These are phyloP conservation scores for Bos indicus DNA, from an alignment of 2,113 vertebrate species.

Conservation along the genomic window DNA sequence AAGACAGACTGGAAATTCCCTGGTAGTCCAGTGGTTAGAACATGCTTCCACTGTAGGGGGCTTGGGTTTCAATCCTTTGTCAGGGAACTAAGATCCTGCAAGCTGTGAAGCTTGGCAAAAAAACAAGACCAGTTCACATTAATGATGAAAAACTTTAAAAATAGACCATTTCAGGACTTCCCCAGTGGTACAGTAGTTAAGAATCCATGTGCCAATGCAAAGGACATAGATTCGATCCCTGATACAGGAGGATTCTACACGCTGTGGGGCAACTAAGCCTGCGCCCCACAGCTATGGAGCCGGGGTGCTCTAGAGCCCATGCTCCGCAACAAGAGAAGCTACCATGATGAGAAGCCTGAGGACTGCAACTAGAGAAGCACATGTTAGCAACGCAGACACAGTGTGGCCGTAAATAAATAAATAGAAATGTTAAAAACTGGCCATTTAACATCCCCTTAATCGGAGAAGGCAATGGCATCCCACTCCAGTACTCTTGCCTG, in stretches of 20 bases:
- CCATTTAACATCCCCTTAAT: not conserved
- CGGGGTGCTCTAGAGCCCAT: not conserved
- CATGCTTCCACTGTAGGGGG: not conserved
- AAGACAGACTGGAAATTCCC: not conserved
- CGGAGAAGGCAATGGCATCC: no score
- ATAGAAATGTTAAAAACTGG: not conserved
- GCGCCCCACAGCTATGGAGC: rapidly evolving
- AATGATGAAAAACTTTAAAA: not conserved
- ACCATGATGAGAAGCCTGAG: not conserved
- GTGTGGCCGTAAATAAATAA: not conserved
- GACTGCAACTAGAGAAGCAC: not conserved
- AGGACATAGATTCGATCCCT: not conserved
- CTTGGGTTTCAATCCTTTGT: not conserved
- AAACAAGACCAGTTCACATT: not conserved
- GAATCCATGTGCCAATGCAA: not conserved
- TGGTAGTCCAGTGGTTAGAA: not conserved
- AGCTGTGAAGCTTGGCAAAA: not conserved
- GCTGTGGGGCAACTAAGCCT: not conserved
- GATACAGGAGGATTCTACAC: not conserved
- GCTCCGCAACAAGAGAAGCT: not conserved
- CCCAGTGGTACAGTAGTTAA: not conserved
- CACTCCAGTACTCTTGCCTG: no score
- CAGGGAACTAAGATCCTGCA: not conserved
- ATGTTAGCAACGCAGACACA: not conserved
- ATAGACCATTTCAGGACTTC: not conserved